These are phyloP conservation scores for Drosophila anceps DNA, from an alignment of 2,888 invertebrate genomes.

Conservation along the genomic window DNA sequence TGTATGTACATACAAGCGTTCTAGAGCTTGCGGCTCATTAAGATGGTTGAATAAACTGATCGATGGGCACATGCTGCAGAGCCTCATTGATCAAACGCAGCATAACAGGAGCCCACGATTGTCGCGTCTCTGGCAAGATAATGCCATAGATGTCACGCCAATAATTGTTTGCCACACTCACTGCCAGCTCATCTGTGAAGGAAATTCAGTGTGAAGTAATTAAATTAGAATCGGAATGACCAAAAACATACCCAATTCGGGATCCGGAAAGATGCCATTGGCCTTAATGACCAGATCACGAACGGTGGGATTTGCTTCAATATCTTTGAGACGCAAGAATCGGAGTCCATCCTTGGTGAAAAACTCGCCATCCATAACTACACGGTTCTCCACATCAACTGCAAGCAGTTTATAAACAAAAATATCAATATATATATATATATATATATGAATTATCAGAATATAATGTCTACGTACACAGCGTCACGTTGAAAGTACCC, in stretches of 20 bases:
- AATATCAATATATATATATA: background rate
- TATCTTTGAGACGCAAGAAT: constrained; percentile 87
- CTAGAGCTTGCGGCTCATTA: constrained; percentile 14
- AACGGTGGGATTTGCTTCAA: constrained; percentile 88
- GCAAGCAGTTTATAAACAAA: background rate
- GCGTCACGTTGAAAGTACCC: constrained; percentile 87
- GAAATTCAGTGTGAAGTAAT: background rate
- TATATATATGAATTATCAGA: background rate
- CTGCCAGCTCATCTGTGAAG: constrained; percentile 77
- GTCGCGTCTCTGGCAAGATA: constrained; percentile 85
- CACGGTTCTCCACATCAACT: constrained; percentile 63
- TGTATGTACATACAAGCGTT: constrained; percentile 11
- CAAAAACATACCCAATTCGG: constrained; percentile 88
- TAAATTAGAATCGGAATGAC: too few relatives aligned
- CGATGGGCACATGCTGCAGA: constrained; percentile 81
- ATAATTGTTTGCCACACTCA: constrained; percentile 86
- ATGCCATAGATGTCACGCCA: constrained; percentile 87
- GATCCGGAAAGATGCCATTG: constrained; percentile 88
- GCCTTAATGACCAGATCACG: constrained; percentile 87
- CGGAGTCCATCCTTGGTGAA: constrained; percentile 86
- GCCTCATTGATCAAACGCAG: constrained; percentile 79
- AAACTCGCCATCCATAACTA: constrained; percentile 86
- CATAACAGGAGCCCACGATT: constrained; percentile 82
- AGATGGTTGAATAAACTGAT: constrained; percentile 65
- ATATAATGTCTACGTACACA: constrained; percentile 86